Evolutionary conservation across 2,113 vertebrate genomes (phyloP).

Genomic region (Colaptes auratus): DNA sequence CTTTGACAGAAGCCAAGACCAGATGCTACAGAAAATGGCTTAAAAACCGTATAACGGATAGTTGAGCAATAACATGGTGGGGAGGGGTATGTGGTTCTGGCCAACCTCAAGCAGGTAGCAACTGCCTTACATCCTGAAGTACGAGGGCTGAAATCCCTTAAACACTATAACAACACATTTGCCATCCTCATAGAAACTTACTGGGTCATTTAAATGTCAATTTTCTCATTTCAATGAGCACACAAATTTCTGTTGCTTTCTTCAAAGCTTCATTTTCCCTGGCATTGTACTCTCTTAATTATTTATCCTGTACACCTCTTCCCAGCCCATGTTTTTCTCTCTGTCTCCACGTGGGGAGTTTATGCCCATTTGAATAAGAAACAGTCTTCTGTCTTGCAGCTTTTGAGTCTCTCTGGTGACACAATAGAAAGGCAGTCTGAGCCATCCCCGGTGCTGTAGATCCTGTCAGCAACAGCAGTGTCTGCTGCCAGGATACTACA

Average conservation of each 20-base stretch:
- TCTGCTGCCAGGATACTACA: neutral
- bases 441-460: neutral
- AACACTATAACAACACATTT: neutral
- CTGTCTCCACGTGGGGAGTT: neutral
- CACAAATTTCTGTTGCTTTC: neutral
- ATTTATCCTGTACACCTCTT: neutral
- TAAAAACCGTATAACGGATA: neutral
- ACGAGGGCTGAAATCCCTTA: neutral
- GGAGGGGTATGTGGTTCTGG: neutral
- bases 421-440: conserved; percentile 2
- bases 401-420: neutral
- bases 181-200: neutral
- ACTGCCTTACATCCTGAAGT: neutral
- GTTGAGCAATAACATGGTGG: neutral
- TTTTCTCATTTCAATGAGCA: neutral
- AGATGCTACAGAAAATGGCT: conserved; percentile 36
- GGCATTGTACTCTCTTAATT: neutral
- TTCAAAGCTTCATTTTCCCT: neutral
- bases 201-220: neutral
- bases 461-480: neutral
- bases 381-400: neutral
- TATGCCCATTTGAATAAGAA: neutral
- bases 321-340: neutral
- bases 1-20: conserved; percentile 11
- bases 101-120: neutral